These are phyloP conservation scores for Thelaira solivaga DNA, from an alignment of 2,888 invertebrate genomes.

Conservation along the genomic window DNA sequence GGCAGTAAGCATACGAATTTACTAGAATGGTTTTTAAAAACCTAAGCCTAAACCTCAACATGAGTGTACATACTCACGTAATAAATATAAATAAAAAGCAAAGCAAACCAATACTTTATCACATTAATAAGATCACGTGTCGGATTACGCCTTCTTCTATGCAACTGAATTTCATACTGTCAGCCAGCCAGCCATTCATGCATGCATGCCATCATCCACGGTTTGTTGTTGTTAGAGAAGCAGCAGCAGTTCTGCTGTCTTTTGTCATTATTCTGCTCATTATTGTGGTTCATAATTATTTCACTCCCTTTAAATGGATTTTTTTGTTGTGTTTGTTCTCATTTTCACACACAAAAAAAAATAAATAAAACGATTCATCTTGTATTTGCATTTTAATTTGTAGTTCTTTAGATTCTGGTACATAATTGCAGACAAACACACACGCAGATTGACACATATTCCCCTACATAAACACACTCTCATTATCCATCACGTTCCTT, in stretches of 20 bases:
- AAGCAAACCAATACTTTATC: constrained; percentile 25
- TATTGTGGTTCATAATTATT: no score
- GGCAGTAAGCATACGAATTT: no score
- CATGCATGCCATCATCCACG: background rate
- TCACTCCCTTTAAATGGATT: constrained; percentile 56
- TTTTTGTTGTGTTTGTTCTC: constrained; percentile 33
- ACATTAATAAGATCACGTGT: constrained; percentile 62
- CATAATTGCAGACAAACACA: constrained; percentile 37
- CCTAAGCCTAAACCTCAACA: no score
- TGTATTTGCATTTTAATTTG: constrained; percentile 65
- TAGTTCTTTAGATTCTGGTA: constrained; percentile 43
- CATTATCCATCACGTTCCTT: constrained; percentile 44
- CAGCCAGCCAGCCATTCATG: background rate
- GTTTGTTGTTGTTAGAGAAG: no score
- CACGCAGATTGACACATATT: background rate
- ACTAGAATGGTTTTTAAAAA: no score
- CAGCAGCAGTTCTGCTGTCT: background rate
- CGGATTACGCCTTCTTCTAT: constrained; percentile 48
- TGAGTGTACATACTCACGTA: no score
- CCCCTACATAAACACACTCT: background rate
- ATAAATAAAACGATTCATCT: constrained; percentile 56
- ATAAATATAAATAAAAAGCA: background rate
- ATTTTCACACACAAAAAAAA: constrained; percentile 4
- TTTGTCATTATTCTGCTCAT: constrained; percentile 30
- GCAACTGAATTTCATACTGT: background rate